phyloP scores from a whole-genome alignment of 2,797 vertebrate genomes.

The Halcyon smyrnensis region DNA sequence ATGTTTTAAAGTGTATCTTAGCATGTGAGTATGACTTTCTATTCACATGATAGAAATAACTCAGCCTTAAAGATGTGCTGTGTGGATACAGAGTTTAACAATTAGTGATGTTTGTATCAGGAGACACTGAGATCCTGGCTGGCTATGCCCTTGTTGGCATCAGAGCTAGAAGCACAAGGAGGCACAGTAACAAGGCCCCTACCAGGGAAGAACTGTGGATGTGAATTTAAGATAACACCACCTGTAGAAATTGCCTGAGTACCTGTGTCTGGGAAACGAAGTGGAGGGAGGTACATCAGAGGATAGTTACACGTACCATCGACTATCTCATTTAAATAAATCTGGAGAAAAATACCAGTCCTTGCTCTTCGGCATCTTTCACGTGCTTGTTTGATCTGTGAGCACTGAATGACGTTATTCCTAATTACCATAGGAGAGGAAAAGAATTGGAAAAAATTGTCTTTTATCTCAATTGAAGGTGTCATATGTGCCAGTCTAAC shows the following conservation, averaged over 20 bases:
- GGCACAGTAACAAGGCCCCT: neutral
- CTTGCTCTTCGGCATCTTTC: neutral
- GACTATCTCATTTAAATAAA: neutral
- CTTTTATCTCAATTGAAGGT: slow-evolving; percentile 26
- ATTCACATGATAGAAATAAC: neutral
- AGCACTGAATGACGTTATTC: neutral
- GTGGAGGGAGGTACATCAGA: neutral
- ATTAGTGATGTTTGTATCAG: neutral
- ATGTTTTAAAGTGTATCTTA: neutral
- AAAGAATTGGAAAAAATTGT: neutral
- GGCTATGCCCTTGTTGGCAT: neutral
- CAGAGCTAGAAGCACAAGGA: neutral
- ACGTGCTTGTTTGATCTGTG: rapidly evolving
- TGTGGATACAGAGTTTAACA: neutral
- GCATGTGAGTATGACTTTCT: neutral
- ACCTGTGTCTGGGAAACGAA: neutral
- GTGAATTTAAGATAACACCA: neutral
- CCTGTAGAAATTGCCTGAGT: neutral
- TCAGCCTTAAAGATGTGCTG: neutral
- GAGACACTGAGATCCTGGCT: neutral
- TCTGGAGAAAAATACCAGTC: neutral
- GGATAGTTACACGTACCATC: neutral
- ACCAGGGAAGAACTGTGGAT: neutral
- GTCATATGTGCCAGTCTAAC: neutral
- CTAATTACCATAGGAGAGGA: neutral